phyloP scores from a whole-genome alignment of 2,113 vertebrate species.

The Greenwoodochromis staneri region DNA sequence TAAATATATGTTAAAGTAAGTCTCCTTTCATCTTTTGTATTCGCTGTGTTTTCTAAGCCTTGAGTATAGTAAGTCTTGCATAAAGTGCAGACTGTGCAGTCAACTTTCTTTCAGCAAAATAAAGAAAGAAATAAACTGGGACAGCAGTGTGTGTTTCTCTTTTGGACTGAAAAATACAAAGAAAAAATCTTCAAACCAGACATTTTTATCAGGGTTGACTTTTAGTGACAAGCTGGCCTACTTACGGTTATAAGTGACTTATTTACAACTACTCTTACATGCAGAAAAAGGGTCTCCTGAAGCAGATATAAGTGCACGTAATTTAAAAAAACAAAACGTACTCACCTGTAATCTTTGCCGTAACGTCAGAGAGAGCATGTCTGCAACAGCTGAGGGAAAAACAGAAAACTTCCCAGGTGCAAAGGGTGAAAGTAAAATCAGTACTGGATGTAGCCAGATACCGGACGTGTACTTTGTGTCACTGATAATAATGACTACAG shows the following conservation, averaged over 20 bases:
- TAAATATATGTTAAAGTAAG: constrained; percentile 8
- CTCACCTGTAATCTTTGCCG: constrained; percentile 31
- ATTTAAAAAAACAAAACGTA: background rate
- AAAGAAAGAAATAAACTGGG: background rate
- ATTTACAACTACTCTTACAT: background rate
- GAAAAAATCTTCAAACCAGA: background rate
- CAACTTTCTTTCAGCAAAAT: background rate
- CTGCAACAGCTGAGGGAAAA: constrained; percentile 2
- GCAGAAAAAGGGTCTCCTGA: background rate
- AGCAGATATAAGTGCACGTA: background rate
- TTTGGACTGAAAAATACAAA: background rate
- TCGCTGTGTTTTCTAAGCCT: constrained; percentile 13
- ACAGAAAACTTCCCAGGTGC: constrained; percentile 11
- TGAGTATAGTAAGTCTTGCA: background rate
- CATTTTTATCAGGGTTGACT: background rate
- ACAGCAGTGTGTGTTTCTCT: background rate
- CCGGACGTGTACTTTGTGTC: background rate
- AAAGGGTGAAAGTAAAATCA: constrained; percentile 21
- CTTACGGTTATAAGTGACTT: background rate
- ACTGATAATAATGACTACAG: background rate
- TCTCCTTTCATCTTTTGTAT: constrained; percentile 37
- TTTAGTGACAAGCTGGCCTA: background rate
- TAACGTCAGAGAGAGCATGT: constrained; percentile 34
- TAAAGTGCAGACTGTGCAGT: background rate
- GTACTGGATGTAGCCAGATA: background rate